Conservation (phyloP, 2,113 vertebrate genomes). For the Trogon surrucura region DNA sequence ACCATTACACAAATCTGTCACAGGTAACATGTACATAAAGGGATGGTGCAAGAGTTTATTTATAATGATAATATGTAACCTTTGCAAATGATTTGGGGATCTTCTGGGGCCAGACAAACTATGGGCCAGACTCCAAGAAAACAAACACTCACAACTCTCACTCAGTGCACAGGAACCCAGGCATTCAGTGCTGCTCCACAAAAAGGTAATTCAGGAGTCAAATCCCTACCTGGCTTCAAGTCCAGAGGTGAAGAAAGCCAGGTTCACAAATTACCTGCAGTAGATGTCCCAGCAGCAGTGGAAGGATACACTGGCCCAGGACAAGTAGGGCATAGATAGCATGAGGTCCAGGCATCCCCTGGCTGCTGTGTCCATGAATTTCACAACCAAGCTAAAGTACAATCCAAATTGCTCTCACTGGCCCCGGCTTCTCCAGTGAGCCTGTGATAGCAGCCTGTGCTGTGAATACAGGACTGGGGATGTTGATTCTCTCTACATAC, state of each 20-base stretch:
- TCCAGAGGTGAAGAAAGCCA: not conserved
- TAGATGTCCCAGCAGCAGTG: not conserved
- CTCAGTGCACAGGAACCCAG: not conserved
- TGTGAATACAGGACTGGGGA: not conserved
- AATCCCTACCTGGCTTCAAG: not conserved
- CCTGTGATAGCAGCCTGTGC: not conserved
- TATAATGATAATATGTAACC: not conserved
- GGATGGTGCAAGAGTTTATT: not conserved
- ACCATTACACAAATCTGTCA: not conserved
- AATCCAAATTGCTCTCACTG: not conserved
- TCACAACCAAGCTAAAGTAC: not conserved
- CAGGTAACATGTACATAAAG: not conserved
- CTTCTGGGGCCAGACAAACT: not conserved
- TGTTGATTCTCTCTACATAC: not conserved
- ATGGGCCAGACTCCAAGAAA: not conserved
- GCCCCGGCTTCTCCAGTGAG: not conserved
- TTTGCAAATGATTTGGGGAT: not conserved
- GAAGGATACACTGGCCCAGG: not conserved
- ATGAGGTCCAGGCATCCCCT: not conserved
- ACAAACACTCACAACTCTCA: not conserved
- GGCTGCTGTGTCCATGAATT: not conserved
- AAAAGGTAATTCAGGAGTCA: not conserved
- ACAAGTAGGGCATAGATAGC: not conserved
- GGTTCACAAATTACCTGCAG: not conserved
- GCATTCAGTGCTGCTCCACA: not conserved